Conservation (phyloP, 2,888 invertebrate genomes). For the Imbricaverruca yamaguchii region DNA sequence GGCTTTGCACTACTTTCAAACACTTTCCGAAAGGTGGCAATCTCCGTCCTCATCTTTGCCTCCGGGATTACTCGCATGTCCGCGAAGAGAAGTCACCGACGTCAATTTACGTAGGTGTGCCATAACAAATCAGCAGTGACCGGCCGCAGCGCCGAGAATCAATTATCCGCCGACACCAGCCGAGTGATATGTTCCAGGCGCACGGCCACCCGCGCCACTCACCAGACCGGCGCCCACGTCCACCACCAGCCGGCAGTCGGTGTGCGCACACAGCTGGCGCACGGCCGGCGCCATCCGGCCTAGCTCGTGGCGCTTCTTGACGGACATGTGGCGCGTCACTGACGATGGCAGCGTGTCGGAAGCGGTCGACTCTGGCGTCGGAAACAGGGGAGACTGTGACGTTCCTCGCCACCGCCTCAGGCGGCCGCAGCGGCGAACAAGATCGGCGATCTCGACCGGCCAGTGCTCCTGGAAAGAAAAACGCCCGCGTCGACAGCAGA, state of each 20-base stretch:
- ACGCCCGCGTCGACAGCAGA: too few species aligned
- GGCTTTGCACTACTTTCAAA: too few species aligned
- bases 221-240: slow-evolving; percentile 24
- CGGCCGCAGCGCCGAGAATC: too few species aligned
- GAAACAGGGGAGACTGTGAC: not conserved
- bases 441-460: not conserved
- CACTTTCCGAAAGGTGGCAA: too few species aligned
- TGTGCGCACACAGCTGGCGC: not conserved
- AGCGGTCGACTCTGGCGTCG: not conserved
- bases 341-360: not conserved
- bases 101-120: too few species aligned
- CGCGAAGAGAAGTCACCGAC: too few species aligned
- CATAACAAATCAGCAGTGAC: too few species aligned
- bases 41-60: too few species aligned
- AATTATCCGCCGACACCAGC: too few species aligned
- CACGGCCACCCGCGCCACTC: not conserved
- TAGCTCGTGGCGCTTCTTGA: slow-evolving; percentile 24
- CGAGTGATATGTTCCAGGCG: too few species aligned
- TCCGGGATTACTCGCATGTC: too few species aligned
- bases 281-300: slow-evolving; percentile 19
- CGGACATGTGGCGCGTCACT: not conserved
- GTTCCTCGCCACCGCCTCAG: not conserved
- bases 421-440: not conserved
- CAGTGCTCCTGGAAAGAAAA: not conserved
- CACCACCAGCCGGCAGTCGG: slow-evolving; percentile 1